These are phyloP conservation scores for Aplocera efformata DNA, from an alignment of 2,888 invertebrate genomes.

Conservation along the genomic window DNA sequence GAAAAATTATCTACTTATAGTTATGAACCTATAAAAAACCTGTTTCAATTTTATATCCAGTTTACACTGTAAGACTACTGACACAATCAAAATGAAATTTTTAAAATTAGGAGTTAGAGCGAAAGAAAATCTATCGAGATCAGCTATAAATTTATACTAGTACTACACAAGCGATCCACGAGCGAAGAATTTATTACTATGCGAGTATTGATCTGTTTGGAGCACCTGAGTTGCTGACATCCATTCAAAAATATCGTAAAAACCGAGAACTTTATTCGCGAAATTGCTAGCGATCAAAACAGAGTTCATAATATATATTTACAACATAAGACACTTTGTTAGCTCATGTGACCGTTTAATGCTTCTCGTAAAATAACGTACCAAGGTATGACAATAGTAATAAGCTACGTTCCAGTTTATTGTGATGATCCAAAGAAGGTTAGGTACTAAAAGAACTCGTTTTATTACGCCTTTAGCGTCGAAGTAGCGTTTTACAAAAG, in stretches of 20 bases:
- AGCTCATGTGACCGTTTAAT: conserved; percentile 21
- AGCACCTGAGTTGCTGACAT: conserved; percentile 32
- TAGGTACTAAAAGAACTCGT: neutral
- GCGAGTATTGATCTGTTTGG: conserved; percentile 29
- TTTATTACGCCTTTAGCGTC: neutral
- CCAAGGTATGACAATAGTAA: conserved; percentile 12
- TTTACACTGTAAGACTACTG: too few relatives aligned
- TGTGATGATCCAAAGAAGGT: neutral
- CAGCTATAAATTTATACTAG: conserved; percentile 22
- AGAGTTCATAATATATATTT: conserved; percentile 35
- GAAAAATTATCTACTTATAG: too few relatives aligned
- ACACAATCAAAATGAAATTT: conserved; percentile 8
- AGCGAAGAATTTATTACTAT: conserved; percentile 25
- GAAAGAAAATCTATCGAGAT: conserved; percentile 17
- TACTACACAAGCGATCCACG: conserved; percentile 19
- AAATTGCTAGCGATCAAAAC: conserved; percentile 46
- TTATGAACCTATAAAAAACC: too few relatives aligned
- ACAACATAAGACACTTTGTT: conserved; percentile 47
- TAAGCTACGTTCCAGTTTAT: conserved; percentile 1
- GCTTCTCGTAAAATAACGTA: conserved; percentile 24
- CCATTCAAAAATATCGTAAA: conserved; percentile 40
- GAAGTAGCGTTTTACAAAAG: neutral
- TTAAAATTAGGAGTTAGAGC: conserved; percentile 7
- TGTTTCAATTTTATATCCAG: too few relatives aligned
- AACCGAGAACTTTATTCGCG: conserved; percentile 31